Conservation (phyloP, 2,888 invertebrate species). For the Cryptus armator region DNA sequence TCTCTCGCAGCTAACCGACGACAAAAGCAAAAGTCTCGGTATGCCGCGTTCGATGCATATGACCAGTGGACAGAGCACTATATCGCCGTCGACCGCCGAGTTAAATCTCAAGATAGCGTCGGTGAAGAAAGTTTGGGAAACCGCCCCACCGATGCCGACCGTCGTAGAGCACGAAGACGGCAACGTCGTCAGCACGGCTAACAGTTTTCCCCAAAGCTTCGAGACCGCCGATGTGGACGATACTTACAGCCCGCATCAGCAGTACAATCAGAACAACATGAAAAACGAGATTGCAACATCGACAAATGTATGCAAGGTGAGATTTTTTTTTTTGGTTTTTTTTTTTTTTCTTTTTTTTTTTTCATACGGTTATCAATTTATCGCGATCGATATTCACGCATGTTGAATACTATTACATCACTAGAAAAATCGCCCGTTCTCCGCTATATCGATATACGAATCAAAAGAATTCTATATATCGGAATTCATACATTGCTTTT, state of each 20-base stretch:
- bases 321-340: constrained; percentile 63
- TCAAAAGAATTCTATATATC: background rate
- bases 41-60: constrained; percentile 89
- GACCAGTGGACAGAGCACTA: constrained; percentile 89
- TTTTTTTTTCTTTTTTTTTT: constrained; percentile 39
- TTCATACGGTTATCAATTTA: constrained; percentile 30
- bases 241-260: constrained; percentile 86
- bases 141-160: constrained; percentile 88
- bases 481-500: constrained; percentile 42
- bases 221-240: constrained; percentile 86
- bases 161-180: constrained; percentile 88
- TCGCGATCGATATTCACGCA: constrained; percentile 40
- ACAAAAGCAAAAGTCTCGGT: constrained; percentile 88
- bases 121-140: constrained; percentile 95
- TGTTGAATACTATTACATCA: constrained; percentile 76
- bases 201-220: constrained; percentile 84
- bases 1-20: constrained; percentile 91
- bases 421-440: constrained; percentile 75
- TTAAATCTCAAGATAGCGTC: constrained; percentile 97
- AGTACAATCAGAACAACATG: constrained; percentile 86
- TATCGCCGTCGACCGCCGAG: constrained; percentile 94
- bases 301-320: constrained; percentile 91
- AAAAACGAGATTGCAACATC: constrained; percentile 86
- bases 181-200: constrained; percentile 85
- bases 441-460: constrained; percentile 2